Evolutionary conservation across 2,888 invertebrate genomes (phyloP).

Genomic region (Celastrina argiolus): DNA sequence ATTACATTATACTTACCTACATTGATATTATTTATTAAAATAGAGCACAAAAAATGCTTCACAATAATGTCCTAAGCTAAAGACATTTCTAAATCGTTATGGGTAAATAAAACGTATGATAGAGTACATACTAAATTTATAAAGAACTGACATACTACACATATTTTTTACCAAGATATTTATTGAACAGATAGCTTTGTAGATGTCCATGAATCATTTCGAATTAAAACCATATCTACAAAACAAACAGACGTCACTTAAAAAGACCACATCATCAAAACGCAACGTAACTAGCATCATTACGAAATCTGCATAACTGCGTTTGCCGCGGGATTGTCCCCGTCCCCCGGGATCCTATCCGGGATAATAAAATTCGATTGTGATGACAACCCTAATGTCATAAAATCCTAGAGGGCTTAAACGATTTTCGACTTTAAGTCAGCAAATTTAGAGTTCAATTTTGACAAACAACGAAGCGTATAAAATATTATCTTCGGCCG

Average conservation of each 20-base stretch:
- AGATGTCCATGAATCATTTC: neutral
- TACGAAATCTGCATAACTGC: constrained; percentile 68
- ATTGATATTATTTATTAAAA: too few species aligned
- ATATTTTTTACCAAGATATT: neutral
- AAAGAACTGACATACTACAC: too few species aligned
- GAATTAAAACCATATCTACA: constrained; percentile 24
- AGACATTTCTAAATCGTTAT: too few species aligned
- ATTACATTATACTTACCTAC: too few species aligned
- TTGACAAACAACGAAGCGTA: constrained; percentile 22
- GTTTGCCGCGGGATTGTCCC: constrained; percentile 58
- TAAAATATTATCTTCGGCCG: constrained; percentile 34
- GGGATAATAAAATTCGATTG: constrained; percentile 35
- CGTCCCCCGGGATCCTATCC: constrained; percentile 46
- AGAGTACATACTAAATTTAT: too few species aligned
- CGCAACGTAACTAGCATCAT: constrained; percentile 51
- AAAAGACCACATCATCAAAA: constrained; percentile 47
- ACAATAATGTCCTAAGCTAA: too few species aligned
- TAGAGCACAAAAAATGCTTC: too few species aligned
- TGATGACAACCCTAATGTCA: constrained; percentile 21
- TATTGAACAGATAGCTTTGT: neutral
- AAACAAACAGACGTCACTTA: constrained; percentile 32
- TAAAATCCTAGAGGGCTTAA: constrained; percentile 23
- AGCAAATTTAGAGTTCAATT: constrained; percentile 26
- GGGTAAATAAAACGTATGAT: too few species aligned
- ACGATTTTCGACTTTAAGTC: constrained; percentile 20